Conservation (phyloP, 2,797 vertebrate genomes). For the Craterocephalus amniculus region DNA sequence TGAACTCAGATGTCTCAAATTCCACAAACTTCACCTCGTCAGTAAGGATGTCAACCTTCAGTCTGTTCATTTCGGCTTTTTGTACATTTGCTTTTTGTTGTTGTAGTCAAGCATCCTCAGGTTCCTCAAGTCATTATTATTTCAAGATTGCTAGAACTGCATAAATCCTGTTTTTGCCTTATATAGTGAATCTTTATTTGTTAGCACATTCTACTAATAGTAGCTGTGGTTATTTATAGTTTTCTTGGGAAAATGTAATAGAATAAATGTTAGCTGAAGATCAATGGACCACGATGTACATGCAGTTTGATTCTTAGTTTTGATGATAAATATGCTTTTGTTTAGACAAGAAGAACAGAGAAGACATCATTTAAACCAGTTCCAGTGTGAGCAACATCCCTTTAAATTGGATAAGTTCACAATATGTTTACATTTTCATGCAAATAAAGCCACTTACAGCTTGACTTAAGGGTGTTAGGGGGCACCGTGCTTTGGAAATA, state of each 20-base stretch:
- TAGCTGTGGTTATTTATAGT: background rate
- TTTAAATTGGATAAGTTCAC: constrained; percentile 1
- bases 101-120: too few relatives aligned
- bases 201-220: background rate
- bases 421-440: background rate
- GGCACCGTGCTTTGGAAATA: constrained; percentile 4
- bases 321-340: background rate
- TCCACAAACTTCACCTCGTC: too few relatives aligned
- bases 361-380: constrained; percentile 1
- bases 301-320: background rate
- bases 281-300: background rate
- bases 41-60: too few relatives aligned
- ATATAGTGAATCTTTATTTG: background rate
- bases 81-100: too few relatives aligned
- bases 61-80: too few relatives aligned
- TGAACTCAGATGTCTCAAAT: too few relatives aligned
- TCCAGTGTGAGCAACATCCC: background rate
- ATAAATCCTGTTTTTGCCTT: background rate
- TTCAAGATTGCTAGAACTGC: background rate
- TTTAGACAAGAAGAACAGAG: background rate
- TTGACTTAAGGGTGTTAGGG: background rate
- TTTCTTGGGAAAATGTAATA: background rate
- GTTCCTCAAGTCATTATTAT: background rate
- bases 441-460: background rate
- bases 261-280: background rate